Conservation (phyloP, 2,113 vertebrate genomes). For the Vimba vimba region DNA sequence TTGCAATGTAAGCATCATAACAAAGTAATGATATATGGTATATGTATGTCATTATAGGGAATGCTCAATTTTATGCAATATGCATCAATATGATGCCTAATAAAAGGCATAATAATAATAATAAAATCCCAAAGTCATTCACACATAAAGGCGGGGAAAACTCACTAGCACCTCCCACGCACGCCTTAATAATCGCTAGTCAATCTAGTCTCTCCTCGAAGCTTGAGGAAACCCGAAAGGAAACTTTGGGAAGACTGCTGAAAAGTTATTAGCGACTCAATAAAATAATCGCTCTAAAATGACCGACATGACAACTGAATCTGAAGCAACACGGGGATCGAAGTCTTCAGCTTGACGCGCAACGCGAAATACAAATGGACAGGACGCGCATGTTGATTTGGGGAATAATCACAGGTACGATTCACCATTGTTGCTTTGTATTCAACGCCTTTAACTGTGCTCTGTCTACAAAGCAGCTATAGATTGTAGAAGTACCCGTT, state of each 20-base stretch:
- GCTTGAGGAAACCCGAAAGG: background rate
- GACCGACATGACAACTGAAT: background rate
- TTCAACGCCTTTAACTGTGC: background rate
- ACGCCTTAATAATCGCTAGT: background rate
- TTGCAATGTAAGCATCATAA: background rate
- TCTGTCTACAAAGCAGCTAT: background rate
- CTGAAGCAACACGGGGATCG: constrained; percentile 1
- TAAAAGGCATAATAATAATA: background rate
- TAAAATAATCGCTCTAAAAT: background rate
- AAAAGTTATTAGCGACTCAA: background rate
- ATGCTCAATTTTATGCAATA: background rate
- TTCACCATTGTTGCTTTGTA: background rate
- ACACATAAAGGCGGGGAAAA: background rate
- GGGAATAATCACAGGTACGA: constrained; percentile 52
- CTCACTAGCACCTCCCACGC: constrained; percentile 5
- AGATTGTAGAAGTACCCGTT: constrained; percentile 16
- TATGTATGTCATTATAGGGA: background rate
- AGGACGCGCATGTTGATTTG: constrained; percentile 29
- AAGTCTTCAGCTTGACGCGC: constrained; percentile 32
- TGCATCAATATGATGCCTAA: background rate
- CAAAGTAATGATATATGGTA: background rate
- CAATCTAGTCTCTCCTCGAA: background rate
- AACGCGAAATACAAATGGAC: constrained; percentile 43
- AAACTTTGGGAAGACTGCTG: background rate
- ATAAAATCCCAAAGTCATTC: background rate